Evolutionary conservation across 1,140 invertebrate genomes (phyloP).

Genomic region (Heliconius hewitsoni): DNA sequence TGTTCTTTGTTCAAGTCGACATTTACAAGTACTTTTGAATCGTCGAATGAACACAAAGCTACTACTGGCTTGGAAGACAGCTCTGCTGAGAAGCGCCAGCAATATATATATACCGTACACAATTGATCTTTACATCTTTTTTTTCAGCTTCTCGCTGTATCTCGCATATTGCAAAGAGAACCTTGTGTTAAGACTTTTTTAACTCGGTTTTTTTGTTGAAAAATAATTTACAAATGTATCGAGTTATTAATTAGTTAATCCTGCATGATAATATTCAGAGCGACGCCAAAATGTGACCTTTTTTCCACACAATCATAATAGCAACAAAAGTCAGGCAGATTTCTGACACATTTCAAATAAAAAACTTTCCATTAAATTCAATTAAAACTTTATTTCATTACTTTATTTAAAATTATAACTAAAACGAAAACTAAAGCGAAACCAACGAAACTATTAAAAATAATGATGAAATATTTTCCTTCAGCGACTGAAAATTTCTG

Average conservation of each 20-base stretch:
- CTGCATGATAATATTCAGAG: neutral
- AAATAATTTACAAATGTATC: neutral
- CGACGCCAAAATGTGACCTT: neutral
- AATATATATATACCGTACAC: too few species aligned
- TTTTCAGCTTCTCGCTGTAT: too few species aligned
- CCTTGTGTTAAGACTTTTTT: too few species aligned
- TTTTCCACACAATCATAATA: neutral
- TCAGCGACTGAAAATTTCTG: neutral
- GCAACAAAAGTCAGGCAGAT: neutral
- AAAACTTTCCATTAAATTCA: neutral
- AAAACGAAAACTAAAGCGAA: neutral
- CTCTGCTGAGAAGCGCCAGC: too few species aligned
- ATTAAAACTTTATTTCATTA: neutral
- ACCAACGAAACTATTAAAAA: neutral
- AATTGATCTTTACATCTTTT: too few species aligned
- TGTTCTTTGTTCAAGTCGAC: too few species aligned
- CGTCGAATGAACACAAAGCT: too few species aligned
- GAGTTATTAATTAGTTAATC: constrained; percentile 1
- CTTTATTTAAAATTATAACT: neutral
- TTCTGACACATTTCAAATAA: neutral
- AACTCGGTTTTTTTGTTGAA: too few species aligned
- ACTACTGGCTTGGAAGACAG: too few species aligned
- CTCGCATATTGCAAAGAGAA: too few species aligned
- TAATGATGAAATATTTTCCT: neutral
- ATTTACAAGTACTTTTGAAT: too few species aligned